Evolutionary conservation across 2,113 vertebrate species (phyloP), one percentile per base, ranked within the genome.

Genomic region (Harpagus bidentatus): DNA sequence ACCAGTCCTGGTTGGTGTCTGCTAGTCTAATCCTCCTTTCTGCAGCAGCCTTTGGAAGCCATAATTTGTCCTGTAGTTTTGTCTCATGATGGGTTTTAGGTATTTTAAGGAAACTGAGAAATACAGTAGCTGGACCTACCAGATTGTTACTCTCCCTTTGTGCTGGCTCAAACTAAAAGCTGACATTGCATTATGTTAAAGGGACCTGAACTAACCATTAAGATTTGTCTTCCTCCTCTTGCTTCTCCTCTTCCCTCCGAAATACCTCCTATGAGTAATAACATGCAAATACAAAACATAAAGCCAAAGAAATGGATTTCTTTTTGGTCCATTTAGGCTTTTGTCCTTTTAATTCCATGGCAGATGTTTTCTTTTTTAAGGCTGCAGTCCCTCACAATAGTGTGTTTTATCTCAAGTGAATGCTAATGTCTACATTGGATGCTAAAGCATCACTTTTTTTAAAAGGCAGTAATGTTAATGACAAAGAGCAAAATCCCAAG

Each of bases 91-190:
- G 71, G 66, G 34, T 84, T 97, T 97, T 88, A 93, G 47, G 45
- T 88, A 84, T 97, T 96, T 96, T 96, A 95, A 79, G 62, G 85
- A 91, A 97, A 95, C 71, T 48, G 56, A 91, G 82, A 95, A 70
- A 55, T 83, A 80, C 63, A 84, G 63, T 3, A 56, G 3, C 95
- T 86, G 86, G 72, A 48, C 47, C 21, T 56, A 40, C 21, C 10
- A 88, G 71, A 40, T 78, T 95, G 42, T 92, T 90, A n/a, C 28
- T 14, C 8, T 93, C 34, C 83, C n/a, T 47, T 59, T 91, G 10
- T 53, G 58, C 63, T 91, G 80, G 58, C 91, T 93, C 36, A 80
- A 21, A 86, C 72, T 88, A 63, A 70, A 94, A 94, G 74, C 78
- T 79, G 95, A 50, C 36, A 8, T 87, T 72, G 16, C 8, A 2